Evolutionary conservation across 2,113 vertebrate genomes (phyloP).

Genomic region (Mixornis gularis): DNA sequence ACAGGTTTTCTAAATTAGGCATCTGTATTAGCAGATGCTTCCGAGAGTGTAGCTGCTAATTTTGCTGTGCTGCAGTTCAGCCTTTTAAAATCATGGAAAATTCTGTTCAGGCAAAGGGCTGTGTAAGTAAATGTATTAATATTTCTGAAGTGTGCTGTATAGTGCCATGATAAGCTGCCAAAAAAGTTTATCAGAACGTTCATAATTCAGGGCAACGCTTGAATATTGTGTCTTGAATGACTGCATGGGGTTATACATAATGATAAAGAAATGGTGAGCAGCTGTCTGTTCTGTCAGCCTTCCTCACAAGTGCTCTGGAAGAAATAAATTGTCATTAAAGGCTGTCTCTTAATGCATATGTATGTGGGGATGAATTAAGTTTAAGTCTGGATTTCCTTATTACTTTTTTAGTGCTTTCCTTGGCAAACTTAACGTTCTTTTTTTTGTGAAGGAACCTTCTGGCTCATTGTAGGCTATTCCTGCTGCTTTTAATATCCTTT

Average conservation of each 20-base stretch:
- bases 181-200: neutral
- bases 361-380: slow-evolving; percentile 42
- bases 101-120: neutral
- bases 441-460: slow-evolving; percentile 40
- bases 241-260: neutral
- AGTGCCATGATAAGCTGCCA: neutral
- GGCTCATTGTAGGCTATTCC: slow-evolving; percentile 45
- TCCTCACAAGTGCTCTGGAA: neutral
- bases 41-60: neutral
- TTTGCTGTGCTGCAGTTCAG: neutral
- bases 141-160: neutral
- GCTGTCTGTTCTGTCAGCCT: slow-evolving; percentile 3
- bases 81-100: neutral
- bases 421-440: slow-evolving; percentile 38
- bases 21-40: slow-evolving; percentile 15
- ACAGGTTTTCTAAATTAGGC: neutral
- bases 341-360: slow-evolving; percentile 24
- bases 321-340: slow-evolving; percentile 46
- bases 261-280: slow-evolving; percentile 17
- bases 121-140: neutral
- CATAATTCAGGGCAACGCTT: neutral
- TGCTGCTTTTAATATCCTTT: slow-evolving; percentile 58
- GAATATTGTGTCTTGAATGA: neutral
- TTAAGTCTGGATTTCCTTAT: slow-evolving; percentile 49
- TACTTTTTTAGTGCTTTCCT: slow-evolving; percentile 50